phyloP scores from a whole-genome alignment of 2,797 vertebrate genomes.

The Neosilurus mollespiculum region DNA sequence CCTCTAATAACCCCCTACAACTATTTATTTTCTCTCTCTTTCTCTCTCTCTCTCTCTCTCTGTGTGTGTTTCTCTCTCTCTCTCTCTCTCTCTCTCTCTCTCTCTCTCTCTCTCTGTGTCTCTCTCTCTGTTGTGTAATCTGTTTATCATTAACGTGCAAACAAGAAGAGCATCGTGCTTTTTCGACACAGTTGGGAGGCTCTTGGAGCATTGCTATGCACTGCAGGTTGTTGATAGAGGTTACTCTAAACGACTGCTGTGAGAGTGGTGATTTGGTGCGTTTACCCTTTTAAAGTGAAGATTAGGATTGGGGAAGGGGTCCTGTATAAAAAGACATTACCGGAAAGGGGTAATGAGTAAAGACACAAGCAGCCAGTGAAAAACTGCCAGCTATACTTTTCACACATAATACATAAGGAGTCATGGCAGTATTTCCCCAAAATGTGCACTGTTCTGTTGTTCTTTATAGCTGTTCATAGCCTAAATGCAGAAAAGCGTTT shows the following conservation, averaged over 20 bases:
- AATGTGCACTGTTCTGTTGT: background rate
- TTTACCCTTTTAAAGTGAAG: conserved; percentile 3
- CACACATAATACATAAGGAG: background rate
- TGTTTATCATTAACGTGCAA: conserved; percentile 46
- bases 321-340: background rate
- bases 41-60: background rate
- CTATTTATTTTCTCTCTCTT: background rate
- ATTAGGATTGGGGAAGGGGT: conserved; percentile 15
- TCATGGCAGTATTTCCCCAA: background rate
- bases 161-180: conserved; percentile 29
- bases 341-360: conserved; percentile 1
- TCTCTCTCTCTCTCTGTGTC: background rate
- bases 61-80: background rate
- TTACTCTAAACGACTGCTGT: conserved; percentile 26
- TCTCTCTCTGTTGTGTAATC: conserved; percentile 41
- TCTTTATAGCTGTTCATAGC: background rate
- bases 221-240: conserved; percentile 41
- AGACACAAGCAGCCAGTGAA: background rate
- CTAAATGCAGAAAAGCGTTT: background rate
- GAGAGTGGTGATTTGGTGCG: background rate
- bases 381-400: conserved; percentile 12
- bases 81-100: background rate
- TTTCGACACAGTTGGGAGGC: conserved; percentile 25
- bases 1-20: conserved; percentile 24
- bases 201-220: conserved; percentile 25